Conservation (phyloP, 1,140 invertebrate genomes). For the Drosophila ercepeae region DNA sequence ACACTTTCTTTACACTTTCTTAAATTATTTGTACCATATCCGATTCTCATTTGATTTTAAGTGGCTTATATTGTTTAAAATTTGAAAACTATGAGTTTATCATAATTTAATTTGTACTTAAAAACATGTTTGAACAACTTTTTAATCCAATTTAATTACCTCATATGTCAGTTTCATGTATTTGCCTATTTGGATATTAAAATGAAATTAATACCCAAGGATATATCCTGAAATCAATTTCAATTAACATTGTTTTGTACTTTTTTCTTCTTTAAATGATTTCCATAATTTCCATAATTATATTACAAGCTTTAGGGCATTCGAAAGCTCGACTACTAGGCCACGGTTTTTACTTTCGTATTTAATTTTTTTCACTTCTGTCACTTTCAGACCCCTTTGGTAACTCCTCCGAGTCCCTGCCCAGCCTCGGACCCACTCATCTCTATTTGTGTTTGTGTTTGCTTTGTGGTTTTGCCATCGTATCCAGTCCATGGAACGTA, state of each 20-base stretch:
- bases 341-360: conserved; percentile 6
- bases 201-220: neutral
- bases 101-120: too few species aligned
- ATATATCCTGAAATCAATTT: neutral
- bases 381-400: neutral
- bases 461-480: conserved; percentile 72
- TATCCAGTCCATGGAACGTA: conserved; percentile 50
- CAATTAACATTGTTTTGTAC: too few species aligned
- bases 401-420: neutral
- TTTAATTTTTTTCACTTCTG: conserved; percentile 27
- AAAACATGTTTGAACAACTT: too few species aligned
- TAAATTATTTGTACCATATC: too few species aligned
- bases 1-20: conserved; percentile 17
- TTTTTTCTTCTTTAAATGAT: too few species aligned
- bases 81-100: too few species aligned
- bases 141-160: neutral
- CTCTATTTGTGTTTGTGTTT: conserved; percentile 71
- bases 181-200: neutral
- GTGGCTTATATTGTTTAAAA: too few species aligned
- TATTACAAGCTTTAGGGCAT: neutral
- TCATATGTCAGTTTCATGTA: too few species aligned
- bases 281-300: neutral
- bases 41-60: too few species aligned
- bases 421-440: conserved; percentile 14
- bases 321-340: neutral